A percentile compares a stretch with the other conserved stretches of the same genome.
phyloP scores from a whole-genome alignment of 2,888 invertebrate genomes.

The Elmis aenea region DNA sequence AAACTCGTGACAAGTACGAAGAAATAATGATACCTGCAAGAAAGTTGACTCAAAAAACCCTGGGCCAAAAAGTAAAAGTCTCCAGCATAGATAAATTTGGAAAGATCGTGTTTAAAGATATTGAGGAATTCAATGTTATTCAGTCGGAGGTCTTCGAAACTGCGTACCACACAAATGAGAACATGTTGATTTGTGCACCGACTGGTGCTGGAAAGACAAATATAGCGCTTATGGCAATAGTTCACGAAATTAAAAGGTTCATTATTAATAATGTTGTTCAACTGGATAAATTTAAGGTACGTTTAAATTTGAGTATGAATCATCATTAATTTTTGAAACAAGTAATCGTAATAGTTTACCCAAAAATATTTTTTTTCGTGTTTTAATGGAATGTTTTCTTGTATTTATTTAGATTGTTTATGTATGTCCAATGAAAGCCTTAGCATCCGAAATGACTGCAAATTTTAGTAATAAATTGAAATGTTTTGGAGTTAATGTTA shows the following conservation, averaged over 20 bases:
- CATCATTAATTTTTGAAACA: background rate
- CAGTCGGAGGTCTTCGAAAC: constrained; percentile 94
- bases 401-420: constrained; percentile 74
- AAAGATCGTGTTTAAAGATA: constrained; percentile 82
- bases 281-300: constrained; percentile 88
- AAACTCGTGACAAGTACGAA: constrained; percentile 71
- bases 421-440: constrained; percentile 98
- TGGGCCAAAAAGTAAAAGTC: constrained; percentile 46
- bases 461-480: constrained; percentile 83
- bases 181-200: constrained; percentile 95
- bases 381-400: background rate
- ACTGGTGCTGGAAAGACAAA: constrained; percentile 99
- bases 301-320: background rate
- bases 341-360: background rate
- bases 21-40: constrained; percentile 80
- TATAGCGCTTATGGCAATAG: constrained; percentile 88
- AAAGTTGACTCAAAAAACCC: constrained; percentile 53
- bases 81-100: constrained; percentile 64
- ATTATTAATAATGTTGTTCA: constrained; percentile 75
- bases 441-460: constrained; percentile 97
- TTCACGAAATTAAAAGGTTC: constrained; percentile 85
- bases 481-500: constrained; percentile 73
- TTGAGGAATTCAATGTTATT: constrained; percentile 84
- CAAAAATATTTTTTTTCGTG: constrained; percentile 8
- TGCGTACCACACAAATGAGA: constrained; percentile 95